phyloP scores from a whole-genome alignment of 2,797 vertebrate species.

The Spheniscus humboldti region DNA sequence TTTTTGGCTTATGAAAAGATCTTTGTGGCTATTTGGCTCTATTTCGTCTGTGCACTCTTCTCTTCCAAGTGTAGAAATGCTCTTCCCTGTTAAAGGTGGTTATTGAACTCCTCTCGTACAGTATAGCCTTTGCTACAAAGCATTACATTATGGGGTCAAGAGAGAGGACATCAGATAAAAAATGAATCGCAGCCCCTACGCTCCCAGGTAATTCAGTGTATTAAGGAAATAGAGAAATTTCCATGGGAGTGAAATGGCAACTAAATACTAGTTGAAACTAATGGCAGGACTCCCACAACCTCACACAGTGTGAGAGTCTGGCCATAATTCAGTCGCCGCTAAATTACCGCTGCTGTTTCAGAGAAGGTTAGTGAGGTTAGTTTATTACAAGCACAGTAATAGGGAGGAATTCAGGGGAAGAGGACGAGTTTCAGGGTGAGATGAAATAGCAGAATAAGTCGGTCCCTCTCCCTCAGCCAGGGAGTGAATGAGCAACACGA shows the following conservation, averaged over 20 bases:
- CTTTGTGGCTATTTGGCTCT: neutral
- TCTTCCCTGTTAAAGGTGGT: neutral
- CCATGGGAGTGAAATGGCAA: neutral
- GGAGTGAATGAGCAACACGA: neutral
- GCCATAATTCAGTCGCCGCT: neutral
- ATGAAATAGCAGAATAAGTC: neutral
- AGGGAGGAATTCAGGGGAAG: neutral
- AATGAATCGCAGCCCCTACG: neutral
- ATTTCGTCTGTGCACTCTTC: neutral
- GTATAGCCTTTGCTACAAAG: neutral
- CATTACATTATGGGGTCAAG: neutral
- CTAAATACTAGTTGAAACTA: neutral
- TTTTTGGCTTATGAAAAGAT: neutral
- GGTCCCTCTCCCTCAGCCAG: fast-evolving
- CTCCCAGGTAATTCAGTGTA: neutral
- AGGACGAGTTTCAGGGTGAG: neutral
- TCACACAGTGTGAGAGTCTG: fast-evolving
- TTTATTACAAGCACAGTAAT: neutral
- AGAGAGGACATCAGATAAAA: neutral
- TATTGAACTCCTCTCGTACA: neutral
- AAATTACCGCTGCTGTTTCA: neutral
- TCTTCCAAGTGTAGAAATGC: neutral
- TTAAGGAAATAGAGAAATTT: constrained; percentile 5
- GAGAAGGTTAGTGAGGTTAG: neutral
- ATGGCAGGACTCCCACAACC: neutral